Evolutionary conservation across 2,888 invertebrate species (phyloP), one percentile per base, ranked within the genome.

Genomic region (Agonum fuliginosum): DNA sequence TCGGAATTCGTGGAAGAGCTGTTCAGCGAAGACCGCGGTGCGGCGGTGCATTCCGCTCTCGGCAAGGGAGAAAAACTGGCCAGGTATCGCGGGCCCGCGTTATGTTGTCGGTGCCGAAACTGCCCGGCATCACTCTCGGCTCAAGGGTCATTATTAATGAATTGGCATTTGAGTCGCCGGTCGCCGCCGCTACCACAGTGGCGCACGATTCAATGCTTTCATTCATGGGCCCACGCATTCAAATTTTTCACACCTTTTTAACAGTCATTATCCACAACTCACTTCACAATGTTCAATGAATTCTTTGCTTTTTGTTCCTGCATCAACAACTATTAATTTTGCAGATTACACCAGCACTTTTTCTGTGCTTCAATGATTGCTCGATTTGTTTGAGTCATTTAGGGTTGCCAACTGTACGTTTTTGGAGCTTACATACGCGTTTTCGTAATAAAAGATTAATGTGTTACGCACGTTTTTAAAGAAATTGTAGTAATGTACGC

Each of bases 141-240:
- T 43, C 3, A 43, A n/a, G 73, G 62, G 20, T 74, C 46, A 41
- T 74, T 74, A 74, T 74, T 74, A 74, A 74, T 74, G 74, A 74
- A 74, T 74, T 43, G 58, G 27, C 41, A 73, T 73, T 58, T 62
- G 65, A 62, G 20, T 10, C 30, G 14, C 37, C 20, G 62, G n/a
- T 24, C 41, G 20, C 19, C 30, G 14, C 37, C 20, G 62, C 17
- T 24, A 51, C 51, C 19, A 6, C 58, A 62, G 58, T 62, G 58
- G 58, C 58, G 58, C 58, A 8, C 58, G 58, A 14, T 34, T 27
- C 17, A 62, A 54, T 8, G 24, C 3, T 24, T 24, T 22, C 54
- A 54, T 54, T 54, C 54, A 24, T 30, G 12, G 30, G 30, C 58
- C 58, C 58, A 62, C 58, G 58, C 58, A 62, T 17, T 62, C 58